A percentile compares a stretch with the other conserved stretches of the same genome.
Conservation (phyloP, 2,797 vertebrate species). For the Enteromius afrohamiltoni region DNA sequence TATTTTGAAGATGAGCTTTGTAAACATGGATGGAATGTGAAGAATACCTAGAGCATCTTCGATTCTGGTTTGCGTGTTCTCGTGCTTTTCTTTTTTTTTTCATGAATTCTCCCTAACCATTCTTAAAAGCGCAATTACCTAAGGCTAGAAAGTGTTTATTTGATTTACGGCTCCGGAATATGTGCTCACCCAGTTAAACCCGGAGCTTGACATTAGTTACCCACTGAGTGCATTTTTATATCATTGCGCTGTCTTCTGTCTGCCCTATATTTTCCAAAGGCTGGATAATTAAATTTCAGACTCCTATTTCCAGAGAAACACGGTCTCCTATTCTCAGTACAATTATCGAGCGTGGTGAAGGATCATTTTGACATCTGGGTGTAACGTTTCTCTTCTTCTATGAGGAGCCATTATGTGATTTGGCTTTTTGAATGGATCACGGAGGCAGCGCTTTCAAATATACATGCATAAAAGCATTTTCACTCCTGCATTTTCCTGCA, state of each 20-base stretch:
- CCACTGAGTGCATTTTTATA: constrained; percentile 75
- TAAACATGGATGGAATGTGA: not conserved
- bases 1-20: not conserved
- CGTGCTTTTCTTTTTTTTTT: not conserved
- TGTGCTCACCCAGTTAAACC: constrained; percentile 64
- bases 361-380: constrained; percentile 75
- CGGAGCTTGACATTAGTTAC: constrained; percentile 69
- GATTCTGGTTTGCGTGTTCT: not conserved
- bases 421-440: constrained; percentile 69
- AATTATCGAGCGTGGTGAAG: constrained; percentile 74
- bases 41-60: not conserved
- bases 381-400: constrained; percentile 76
- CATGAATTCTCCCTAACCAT: not conserved
- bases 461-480: constrained; percentile 34
- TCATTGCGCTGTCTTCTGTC: constrained; percentile 65
- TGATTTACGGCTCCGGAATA: constrained; percentile 61
- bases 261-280: constrained; percentile 75
- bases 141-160: constrained; percentile 59
- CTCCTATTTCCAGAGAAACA: constrained; percentile 76
- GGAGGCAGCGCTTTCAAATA: constrained; percentile 52
- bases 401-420: constrained; percentile 77
- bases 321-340: constrained; percentile 72
- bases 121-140: constrained; percentile 51
- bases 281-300: constrained; percentile 80
- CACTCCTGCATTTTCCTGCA: constrained; percentile 25